phyloP scores from a whole-genome alignment of 2,888 invertebrate genomes.

The Lasioglossum lativentre region DNA sequence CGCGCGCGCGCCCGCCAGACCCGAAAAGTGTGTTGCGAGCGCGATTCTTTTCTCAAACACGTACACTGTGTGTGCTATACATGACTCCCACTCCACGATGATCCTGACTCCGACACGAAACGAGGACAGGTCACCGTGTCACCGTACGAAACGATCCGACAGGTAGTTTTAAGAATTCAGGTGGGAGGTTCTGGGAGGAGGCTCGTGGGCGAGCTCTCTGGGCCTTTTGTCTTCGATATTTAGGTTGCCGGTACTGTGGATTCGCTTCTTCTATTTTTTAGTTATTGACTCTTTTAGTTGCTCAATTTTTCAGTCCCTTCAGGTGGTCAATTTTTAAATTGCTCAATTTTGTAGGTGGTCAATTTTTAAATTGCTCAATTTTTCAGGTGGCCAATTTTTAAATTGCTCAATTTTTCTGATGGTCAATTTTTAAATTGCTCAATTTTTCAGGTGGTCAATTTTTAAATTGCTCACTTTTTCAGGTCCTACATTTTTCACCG shows the following conservation, averaged over 20 bases:
- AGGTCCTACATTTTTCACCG: not conserved
- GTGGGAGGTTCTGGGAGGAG: not conserved
- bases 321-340: not conserved
- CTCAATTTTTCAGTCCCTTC: not conserved
- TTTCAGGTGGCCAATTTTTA: too few relatives aligned
- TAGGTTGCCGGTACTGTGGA: not conserved
- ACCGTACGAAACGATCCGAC: constrained; percentile 24
- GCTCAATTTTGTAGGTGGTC: not conserved
- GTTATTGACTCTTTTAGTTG: not conserved
- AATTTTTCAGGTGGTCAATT: too few relatives aligned
- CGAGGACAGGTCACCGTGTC: constrained; percentile 57
- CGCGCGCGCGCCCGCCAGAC: constrained; percentile 31
- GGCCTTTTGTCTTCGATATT: not conserved
- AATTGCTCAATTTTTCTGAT: too few relatives aligned
- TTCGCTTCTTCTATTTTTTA: not conserved
- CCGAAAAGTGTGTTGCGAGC: constrained; percentile 29
- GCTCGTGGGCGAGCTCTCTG: not conserved
- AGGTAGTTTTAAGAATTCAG: not conserved
- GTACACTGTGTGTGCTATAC: not conserved
- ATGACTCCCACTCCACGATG: not conserved
- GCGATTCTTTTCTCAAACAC: constrained; percentile 24
- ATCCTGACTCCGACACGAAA: constrained; percentile 30
- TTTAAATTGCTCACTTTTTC: not conserved
- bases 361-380: not conserved
- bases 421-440: too few relatives aligned